These are phyloP conservation scores for Lagenorhynchus albirostris DNA, from an alignment of 2,113 vertebrate genomes.

Conservation along the genomic window DNA sequence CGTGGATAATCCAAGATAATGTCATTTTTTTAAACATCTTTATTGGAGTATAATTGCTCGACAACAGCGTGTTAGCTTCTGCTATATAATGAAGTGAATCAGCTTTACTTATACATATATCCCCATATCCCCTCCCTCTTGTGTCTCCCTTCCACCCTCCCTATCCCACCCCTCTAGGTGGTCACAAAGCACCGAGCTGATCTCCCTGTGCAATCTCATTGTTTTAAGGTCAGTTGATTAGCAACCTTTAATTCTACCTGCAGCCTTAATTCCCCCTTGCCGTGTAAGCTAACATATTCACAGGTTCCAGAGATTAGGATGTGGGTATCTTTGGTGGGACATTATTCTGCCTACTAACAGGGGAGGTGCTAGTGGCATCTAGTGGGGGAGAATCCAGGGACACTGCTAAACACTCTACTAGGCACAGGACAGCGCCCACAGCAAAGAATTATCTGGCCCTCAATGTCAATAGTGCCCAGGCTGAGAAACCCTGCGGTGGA, in stretches of 20 bases:
- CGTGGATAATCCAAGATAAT: not conserved
- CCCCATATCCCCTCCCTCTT: too few relatives aligned
- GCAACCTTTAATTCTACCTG: not conserved
- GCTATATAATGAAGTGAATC: too few relatives aligned
- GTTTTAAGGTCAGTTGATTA: not conserved
- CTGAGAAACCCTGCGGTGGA: not conserved
- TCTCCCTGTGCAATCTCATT: not conserved
- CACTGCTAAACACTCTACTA: not conserved
- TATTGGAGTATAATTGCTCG: too few relatives aligned
- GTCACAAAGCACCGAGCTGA: too few relatives aligned
- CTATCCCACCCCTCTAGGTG: too few relatives aligned
- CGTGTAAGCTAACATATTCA: not conserved
- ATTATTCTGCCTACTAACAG: not conserved
- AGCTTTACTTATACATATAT: too few relatives aligned
- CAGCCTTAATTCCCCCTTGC: not conserved
- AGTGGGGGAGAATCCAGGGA: not conserved
- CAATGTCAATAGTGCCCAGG: not conserved
- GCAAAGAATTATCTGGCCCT: not conserved
- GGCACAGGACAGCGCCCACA: not conserved
- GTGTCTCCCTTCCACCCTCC: too few relatives aligned
- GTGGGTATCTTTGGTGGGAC: not conserved
- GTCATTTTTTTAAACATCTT: not conserved
- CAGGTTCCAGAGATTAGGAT: not conserved
- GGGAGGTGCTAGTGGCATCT: not conserved
- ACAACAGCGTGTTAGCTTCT: too few relatives aligned